Evolutionary conservation across 2,888 invertebrate genomes (phyloP).

Genomic region (Agrotis clavis): DNA sequence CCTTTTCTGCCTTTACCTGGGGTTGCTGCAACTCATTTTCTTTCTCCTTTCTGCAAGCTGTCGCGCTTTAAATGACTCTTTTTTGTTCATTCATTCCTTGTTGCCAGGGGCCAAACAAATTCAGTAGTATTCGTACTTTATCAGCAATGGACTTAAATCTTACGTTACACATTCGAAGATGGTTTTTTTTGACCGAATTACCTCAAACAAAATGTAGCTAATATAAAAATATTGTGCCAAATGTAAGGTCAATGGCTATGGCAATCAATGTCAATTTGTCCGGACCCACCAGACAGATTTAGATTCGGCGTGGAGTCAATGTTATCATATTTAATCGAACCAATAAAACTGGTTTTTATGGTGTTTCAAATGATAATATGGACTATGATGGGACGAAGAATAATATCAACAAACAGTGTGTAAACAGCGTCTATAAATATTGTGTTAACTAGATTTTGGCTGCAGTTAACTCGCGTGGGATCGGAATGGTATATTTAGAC

Average conservation of each 20-base stretch:
- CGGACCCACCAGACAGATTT: conserved; percentile 64
- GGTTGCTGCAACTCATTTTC: too few relatives aligned
- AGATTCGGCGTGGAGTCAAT: conserved; percentile 49
- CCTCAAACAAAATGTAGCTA: conserved; percentile 64
- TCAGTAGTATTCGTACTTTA: neutral
- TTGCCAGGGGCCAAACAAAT: too few relatives aligned
- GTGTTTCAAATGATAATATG: conserved; percentile 9
- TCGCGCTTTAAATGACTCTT: too few relatives aligned
- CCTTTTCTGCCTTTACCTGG: too few relatives aligned
- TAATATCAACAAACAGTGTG: conserved; percentile 46
- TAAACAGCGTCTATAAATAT: conserved; percentile 53
- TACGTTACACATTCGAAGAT: conserved; percentile 18
- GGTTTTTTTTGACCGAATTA: conserved; percentile 53
- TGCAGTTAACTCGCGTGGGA: conserved; percentile 40
- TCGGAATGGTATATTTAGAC: conserved; percentile 48
- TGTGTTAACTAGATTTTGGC: conserved; percentile 49
- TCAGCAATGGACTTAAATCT: conserved; percentile 7
- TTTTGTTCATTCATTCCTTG: too few relatives aligned
- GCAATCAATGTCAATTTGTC: conserved; percentile 73
- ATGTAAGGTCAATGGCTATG: conserved; percentile 72
- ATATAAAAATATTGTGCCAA: conserved; percentile 64
- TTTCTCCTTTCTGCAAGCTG: too few relatives aligned
- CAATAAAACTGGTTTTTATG: conserved; percentile 30
- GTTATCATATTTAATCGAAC: conserved; percentile 40
- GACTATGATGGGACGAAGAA: conserved; percentile 19